Conservation (phyloP, 2,888 invertebrate genomes). For the Camptogramma bilineatum region DNA sequence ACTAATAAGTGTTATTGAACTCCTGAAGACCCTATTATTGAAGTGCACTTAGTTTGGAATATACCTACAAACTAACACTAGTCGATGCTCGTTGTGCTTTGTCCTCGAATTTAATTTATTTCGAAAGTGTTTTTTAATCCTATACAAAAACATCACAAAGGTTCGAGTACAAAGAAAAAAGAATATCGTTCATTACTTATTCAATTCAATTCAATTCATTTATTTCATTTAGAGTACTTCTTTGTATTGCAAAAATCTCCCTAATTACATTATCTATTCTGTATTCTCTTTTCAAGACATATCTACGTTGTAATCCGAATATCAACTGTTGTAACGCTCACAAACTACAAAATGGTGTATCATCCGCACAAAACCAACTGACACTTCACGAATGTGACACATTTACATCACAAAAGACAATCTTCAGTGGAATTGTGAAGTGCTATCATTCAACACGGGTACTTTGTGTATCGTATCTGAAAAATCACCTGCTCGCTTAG, state of each 20-base stretch:
- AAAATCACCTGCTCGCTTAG: not conserved
- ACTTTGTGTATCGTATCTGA: not conserved
- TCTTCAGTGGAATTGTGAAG: not conserved
- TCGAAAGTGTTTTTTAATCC: not conserved
- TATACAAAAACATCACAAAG: not conserved
- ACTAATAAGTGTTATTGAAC: too few species aligned
- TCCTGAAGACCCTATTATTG: too few species aligned
- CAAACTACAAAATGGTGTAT: not conserved
- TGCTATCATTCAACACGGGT: not conserved
- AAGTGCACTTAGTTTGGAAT: too few species aligned
- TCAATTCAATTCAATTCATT: too few species aligned
- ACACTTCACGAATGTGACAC: not conserved
- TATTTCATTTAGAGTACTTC: not conserved
- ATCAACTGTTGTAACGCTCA: not conserved
- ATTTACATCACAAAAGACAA: constrained; percentile 1
- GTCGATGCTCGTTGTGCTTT: too few species aligned
- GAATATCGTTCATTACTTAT: too few species aligned
- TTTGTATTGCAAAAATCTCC: too few species aligned
- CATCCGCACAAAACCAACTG: not conserved
- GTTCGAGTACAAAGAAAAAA: not conserved
- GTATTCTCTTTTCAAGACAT: too few species aligned
- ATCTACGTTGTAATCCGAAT: not conserved
- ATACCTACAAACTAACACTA: too few species aligned
- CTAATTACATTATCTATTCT: too few species aligned
- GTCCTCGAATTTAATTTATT: not conserved